These are phyloP conservation scores for Lipophrys pholis DNA, from an alignment of 2,113 vertebrate genomes.

Conservation along the genomic window DNA sequence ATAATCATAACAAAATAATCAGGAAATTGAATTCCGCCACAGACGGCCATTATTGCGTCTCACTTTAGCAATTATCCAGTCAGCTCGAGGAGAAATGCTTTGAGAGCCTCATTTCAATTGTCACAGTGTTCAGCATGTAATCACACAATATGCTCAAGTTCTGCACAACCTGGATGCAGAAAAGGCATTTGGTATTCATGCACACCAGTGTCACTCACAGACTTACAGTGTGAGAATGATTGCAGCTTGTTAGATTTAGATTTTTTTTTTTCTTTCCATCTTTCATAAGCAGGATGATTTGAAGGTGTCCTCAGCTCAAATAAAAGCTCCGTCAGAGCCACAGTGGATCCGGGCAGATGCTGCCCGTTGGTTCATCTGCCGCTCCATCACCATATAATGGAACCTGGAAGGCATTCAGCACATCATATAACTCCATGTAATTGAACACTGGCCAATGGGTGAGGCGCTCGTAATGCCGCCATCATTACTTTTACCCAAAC, in stretches of 20 bases:
- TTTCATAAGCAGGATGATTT: not conserved
- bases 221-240: not conserved
- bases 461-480: conserved; percentile 28
- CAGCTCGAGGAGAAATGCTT: conserved; percentile 23
- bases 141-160: not conserved
- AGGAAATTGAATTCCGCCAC: conserved; percentile 61
- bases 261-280: not conserved
- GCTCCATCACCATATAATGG: conserved; percentile 43
- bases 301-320: not conserved
- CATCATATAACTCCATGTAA: conserved; percentile 45
- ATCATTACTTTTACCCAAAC: conserved; percentile 49
- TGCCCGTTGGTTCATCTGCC: conserved; percentile 37
- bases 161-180: not conserved
- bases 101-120: conserved; percentile 12
- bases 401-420: conserved; percentile 53
- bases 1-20: conserved; percentile 75
- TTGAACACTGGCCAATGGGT: conserved; percentile 45
- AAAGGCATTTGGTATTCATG: not conserved
- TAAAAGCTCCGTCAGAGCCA: not conserved
- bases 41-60: conserved; percentile 31
- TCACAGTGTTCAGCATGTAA: conserved; percentile 10
- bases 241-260: not conserved
- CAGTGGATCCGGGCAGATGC: conserved; percentile 45
- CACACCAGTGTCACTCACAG: not conserved
- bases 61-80: conserved; percentile 50